Conservation (phyloP, 2,113 vertebrate genomes). For the Poecile atricapillus region DNA sequence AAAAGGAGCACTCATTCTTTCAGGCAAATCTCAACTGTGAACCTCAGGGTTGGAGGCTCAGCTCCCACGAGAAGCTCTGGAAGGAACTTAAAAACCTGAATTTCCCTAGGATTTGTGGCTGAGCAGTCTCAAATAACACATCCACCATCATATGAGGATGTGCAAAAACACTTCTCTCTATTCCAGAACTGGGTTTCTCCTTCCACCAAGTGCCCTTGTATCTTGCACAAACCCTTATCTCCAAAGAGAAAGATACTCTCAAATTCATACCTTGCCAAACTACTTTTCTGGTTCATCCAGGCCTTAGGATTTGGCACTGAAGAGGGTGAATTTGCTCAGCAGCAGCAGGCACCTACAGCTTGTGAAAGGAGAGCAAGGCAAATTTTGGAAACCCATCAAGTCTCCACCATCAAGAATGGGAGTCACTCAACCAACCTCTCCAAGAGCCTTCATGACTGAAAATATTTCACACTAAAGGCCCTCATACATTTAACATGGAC, state of each 20-base stretch:
- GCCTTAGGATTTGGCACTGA: background rate
- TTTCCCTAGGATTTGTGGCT: background rate
- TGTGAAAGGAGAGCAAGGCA: background rate
- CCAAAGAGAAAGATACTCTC: background rate
- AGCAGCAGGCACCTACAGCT: background rate
- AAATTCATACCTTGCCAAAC: background rate
- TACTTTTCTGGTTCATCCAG: background rate
- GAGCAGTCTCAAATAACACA: background rate
- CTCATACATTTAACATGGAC: background rate
- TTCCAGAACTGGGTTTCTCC: background rate
- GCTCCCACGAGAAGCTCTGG: rapidly evolving
- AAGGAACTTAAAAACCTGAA: background rate
- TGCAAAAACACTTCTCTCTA: background rate
- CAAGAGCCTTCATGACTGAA: background rate
- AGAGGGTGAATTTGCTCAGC: background rate
- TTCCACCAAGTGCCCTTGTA: background rate
- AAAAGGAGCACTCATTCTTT: background rate
- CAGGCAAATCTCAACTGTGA: background rate
- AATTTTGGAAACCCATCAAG: background rate
- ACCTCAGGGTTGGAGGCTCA: background rate
- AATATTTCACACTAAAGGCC: background rate
- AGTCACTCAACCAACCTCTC: background rate
- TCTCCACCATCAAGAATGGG: background rate
- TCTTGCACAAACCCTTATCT: background rate
- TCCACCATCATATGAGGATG: rapidly evolving